These are phyloP conservation scores for Hypercompe scribonia DNA, from an alignment of 2,888 invertebrate species.

Conservation along the genomic window DNA sequence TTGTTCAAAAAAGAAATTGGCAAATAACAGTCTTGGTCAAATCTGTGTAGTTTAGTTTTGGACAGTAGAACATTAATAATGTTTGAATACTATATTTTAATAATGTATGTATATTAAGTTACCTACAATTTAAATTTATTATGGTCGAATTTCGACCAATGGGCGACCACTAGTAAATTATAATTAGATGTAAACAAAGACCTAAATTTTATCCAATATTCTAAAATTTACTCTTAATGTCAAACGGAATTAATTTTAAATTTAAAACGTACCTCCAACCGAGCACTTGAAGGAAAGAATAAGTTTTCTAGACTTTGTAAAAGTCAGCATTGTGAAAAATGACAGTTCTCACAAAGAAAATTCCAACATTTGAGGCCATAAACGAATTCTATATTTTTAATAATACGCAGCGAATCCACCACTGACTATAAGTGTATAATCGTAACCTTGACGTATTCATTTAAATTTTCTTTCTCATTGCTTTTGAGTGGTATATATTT, in stretches of 20 bases:
- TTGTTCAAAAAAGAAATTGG: too few species aligned
- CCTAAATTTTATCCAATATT: neutral
- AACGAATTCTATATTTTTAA: neutral
- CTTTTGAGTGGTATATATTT: neutral
- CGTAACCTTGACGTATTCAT: neutral
- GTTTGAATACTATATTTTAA: too few species aligned
- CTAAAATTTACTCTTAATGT: neutral
- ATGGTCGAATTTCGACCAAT: too few species aligned
- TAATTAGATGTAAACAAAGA: too few species aligned
- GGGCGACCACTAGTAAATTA: too few species aligned
- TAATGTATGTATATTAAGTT: too few species aligned
- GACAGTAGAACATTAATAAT: too few species aligned
- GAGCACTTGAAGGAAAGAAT: conserved; percentile 4
- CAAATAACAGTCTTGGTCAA: too few species aligned
- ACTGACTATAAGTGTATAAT: neutral
- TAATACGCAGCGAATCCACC: neutral
- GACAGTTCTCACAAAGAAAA: conserved; percentile 15
- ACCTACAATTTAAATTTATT: too few species aligned
- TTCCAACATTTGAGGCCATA: neutral
- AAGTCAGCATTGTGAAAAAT: conserved; percentile 1
- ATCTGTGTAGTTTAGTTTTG: too few species aligned
- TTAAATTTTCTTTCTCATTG: neutral
- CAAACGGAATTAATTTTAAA: neutral
- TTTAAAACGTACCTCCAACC: neutral
- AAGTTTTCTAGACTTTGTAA: conserved; percentile 6